Evolutionary conservation across 2,113 vertebrate species (phyloP), one percentile per base, ranked within the genome.

Genomic region (Tricholaema leucomelas): DNA sequence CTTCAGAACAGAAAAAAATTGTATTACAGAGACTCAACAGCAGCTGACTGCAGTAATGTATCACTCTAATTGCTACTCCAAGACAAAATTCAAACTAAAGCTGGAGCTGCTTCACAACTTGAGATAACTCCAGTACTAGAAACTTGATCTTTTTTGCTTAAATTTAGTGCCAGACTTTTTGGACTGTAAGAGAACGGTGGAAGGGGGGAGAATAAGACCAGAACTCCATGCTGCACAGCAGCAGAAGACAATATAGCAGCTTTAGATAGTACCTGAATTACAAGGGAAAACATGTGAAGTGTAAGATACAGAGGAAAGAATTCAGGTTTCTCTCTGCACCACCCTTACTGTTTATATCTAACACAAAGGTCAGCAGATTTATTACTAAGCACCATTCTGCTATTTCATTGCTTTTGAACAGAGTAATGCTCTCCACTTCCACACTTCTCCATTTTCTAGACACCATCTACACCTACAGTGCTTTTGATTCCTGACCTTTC

Each of bases 401-500:
- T 76, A 44, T 48, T 72, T 35, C 58, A 35, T 0, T 56, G 60
- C 52, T 77, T 91, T 25, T 33, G 52, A 85, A 64, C 60, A 77
- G 18, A 58, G 25, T 5, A 24, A 86, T 19, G 27, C 50, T 19
- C 73, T 82, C 59, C 15, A 17, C 38, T 59, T 46, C 48, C 78
- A 75, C 24, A 65, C 38, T 85, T 50, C 8, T 33, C 31, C 2
- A 1, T 55, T 35, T 60, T 55, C 42, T 36, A 81, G 27, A 70
- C 19, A 42, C 18, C n/a, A 70, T 55, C 25, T 38, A 65, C 8
- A 60, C 8, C 10, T 60, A n/a, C 31, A 88, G 61, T 35, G 73
- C 31, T 81, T 69, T 66, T 2, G 2, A 21, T 14, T 81, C n/a
- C 97, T 94, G 85, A 99, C 99, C 99, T 99, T 96, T 99, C 99